A percentile compares a stretch with the other conserved stretches of the same genome.
Evolutionary conservation across 2,797 vertebrate species (phyloP).

Genomic region (Rhynchotus rufescens): DNA sequence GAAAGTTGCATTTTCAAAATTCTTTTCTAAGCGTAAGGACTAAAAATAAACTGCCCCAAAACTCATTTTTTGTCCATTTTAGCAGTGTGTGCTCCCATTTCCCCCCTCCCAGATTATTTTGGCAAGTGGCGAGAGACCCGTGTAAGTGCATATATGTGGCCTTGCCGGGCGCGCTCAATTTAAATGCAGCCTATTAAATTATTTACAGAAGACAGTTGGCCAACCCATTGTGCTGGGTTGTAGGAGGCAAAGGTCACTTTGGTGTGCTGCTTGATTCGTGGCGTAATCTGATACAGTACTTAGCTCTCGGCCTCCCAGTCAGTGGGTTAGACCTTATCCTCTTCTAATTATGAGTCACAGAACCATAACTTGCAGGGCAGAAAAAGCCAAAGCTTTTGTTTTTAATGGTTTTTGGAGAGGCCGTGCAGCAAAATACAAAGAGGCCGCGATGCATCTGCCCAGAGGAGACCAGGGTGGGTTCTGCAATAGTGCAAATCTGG

Average conservation of each 20-base stretch:
- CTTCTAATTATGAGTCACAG: conserved; percentile 61
- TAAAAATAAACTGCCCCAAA: background rate
- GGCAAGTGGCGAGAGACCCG: background rate
- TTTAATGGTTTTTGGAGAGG: conserved; percentile 50
- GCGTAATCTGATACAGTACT: conserved; percentile 75
- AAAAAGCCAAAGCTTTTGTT: conserved; percentile 22
- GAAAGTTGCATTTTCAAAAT: background rate
- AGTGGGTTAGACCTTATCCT: conserved; percentile 63
- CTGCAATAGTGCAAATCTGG: background rate
- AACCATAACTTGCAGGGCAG: conserved; percentile 31
- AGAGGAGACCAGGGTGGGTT: background rate
- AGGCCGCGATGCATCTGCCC: background rate
- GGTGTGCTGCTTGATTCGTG: conserved; percentile 69
- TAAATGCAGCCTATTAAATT: conserved; percentile 80
- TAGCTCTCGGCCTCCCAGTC: conserved; percentile 47
- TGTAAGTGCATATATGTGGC: background rate
- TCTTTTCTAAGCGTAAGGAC: background rate
- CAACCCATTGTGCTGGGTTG: conserved; percentile 65
- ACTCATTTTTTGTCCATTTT: background rate
- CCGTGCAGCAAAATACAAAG: conserved; percentile 12
- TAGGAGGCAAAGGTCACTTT: conserved; percentile 74
- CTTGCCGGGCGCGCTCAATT: conserved; percentile 50
- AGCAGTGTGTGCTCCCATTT: background rate
- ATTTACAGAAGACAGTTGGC: conserved; percentile 83
- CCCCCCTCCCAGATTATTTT: background rate